These are phyloP conservation scores for Cephus runcator DNA, from an alignment of 2,888 invertebrate genomes.

Conservation along the genomic window DNA sequence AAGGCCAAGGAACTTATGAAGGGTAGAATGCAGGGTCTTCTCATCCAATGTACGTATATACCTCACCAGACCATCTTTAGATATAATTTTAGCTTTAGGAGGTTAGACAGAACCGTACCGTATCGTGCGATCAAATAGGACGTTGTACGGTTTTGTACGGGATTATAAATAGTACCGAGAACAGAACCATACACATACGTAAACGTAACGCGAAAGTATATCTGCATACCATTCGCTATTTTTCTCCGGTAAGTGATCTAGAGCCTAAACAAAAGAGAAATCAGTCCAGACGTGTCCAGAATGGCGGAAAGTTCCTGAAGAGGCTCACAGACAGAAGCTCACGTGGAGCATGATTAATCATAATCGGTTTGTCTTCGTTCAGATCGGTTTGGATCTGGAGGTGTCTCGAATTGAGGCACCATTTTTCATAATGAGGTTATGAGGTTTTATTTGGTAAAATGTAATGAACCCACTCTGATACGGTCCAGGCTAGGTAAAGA, in stretches of 20 bases:
- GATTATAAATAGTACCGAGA: neutral
- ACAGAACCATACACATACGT: slow-evolving; percentile 30
- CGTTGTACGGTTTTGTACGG: neutral
- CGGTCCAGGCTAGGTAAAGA: slow-evolving; percentile 16
- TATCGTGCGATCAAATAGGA: neutral
- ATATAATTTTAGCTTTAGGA: neutral
- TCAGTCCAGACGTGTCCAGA: neutral
- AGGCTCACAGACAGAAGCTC: slow-evolving; percentile 22
- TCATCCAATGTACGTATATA: slow-evolving; percentile 88
- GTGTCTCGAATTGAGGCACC: neutral
- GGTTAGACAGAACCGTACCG: neutral
- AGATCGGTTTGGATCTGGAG: neutral
- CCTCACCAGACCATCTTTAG: neutral
- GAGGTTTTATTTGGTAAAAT: slow-evolving; percentile 20
- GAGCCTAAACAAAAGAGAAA: neutral
- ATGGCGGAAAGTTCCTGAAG: slow-evolving; percentile 3
- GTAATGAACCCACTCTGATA: slow-evolving; percentile 30
- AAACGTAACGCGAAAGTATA: slow-evolving; percentile 42
- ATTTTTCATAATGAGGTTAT: neutral
- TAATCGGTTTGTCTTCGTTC: neutral
- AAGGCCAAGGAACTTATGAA: slow-evolving; percentile 87
- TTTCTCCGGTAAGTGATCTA: slow-evolving; percentile 52
- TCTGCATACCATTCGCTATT: slow-evolving; percentile 43
- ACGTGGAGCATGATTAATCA: neutral
- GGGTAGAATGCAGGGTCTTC: slow-evolving; percentile 84